A percentile compares a stretch with the other conserved stretches of the same genome.
Conservation (phyloP, 2,797 vertebrate genomes). For the Lutjanus campechanus region DNA sequence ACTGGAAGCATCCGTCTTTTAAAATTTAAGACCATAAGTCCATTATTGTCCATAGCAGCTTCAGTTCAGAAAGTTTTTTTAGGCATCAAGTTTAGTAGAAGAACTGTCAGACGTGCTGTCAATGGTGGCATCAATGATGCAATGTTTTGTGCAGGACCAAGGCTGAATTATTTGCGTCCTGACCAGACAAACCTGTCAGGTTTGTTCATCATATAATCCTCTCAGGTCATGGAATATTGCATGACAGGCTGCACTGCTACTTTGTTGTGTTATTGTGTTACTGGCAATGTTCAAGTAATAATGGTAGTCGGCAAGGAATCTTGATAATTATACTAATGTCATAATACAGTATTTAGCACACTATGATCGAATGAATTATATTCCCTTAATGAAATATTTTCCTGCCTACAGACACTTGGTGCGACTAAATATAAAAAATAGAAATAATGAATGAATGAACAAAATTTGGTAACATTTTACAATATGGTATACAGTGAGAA, state of each 20-base stretch:
- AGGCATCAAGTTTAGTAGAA: not conserved
- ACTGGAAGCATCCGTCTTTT: not conserved
- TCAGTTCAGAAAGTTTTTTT: not conserved
- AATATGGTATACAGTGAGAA: no score
- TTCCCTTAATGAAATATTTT: not conserved
- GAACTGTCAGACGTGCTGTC: not conserved
- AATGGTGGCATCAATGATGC: not conserved
- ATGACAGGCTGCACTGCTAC: not conserved
- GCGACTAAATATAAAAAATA: not conserved
- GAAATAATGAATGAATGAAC: not conserved
- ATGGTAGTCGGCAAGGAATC: not conserved
- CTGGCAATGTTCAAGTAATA: not conserved
- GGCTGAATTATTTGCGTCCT: not conserved
- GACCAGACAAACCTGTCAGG: slow-evolving; percentile 6
- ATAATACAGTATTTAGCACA: not conserved
- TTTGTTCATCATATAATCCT: slow-evolving; percentile 7
- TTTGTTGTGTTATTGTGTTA: not conserved
- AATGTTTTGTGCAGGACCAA: not conserved
- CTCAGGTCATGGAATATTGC: not conserved
- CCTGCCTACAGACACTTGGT: not conserved
- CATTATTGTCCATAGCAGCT: not conserved
- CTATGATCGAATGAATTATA: not conserved
- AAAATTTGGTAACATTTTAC: no score
- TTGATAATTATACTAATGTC: no score
- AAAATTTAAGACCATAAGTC: not conserved